These are phyloP conservation scores for Aradus depressus DNA, from an alignment of 2,888 invertebrate species.

Conservation along the genomic window DNA sequence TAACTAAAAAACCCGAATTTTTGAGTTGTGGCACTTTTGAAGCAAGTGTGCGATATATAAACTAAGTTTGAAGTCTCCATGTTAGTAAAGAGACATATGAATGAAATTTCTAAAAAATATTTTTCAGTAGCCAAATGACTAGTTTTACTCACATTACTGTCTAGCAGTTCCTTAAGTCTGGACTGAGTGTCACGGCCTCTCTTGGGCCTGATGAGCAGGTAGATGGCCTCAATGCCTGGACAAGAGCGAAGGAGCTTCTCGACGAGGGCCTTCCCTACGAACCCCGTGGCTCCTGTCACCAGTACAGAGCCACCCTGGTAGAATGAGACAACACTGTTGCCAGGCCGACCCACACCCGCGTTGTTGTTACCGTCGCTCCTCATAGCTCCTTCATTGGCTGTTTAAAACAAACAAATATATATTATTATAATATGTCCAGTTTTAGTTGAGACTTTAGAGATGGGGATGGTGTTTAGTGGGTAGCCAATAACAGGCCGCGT, in stretches of 20 bases:
- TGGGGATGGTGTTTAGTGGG: too few relatives aligned
- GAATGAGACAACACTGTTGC: slow-evolving; percentile 37
- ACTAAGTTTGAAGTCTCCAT: too few relatives aligned
- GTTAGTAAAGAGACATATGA: too few relatives aligned
- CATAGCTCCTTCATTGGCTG: slow-evolving; percentile 21
- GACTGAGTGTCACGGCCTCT: slow-evolving; percentile 29
- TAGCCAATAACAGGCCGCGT: too few relatives aligned
- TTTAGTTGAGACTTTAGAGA: too few relatives aligned
- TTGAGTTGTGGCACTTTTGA: too few relatives aligned
- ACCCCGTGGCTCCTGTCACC: slow-evolving; percentile 66
- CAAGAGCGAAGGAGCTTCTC: slow-evolving; percentile 86
- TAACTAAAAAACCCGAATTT: too few relatives aligned
- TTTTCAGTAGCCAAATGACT: too few relatives aligned
- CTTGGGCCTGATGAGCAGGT: slow-evolving; percentile 62
- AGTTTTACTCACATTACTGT: slow-evolving; percentile 30
- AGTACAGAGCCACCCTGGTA: slow-evolving; percentile 45
- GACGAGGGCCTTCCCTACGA: slow-evolving; percentile 83
- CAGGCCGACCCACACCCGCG: slow-evolving; percentile 11
- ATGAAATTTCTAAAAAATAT: too few relatives aligned
- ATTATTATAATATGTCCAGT: neutral
- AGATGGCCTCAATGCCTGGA: slow-evolving; percentile 62
- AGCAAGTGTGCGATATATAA: too few relatives aligned
- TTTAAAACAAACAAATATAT: neutral
- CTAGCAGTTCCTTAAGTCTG: slow-evolving; percentile 31
- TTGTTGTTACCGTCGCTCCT: slow-evolving; percentile 25